A percentile compares a stretch with the other conserved stretches of the same genome.
phyloP scores from a whole-genome alignment of 2,888 invertebrate species.

The Lasioglossum malachurum region DNA sequence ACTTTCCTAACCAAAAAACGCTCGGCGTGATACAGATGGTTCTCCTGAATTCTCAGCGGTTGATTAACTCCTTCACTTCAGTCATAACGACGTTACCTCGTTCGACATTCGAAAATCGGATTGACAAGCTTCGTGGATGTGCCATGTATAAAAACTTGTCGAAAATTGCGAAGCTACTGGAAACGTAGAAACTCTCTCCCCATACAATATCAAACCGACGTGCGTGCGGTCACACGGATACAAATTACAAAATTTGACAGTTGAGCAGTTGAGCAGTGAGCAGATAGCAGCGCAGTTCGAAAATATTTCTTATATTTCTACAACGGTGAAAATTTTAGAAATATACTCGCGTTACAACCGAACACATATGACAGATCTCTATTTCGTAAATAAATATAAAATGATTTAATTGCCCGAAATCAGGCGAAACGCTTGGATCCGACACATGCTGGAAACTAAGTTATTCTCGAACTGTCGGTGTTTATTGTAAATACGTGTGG shows the following conservation, averaged over 20 bases:
- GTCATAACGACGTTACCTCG: conserved; percentile 14
- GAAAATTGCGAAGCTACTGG: not conserved
- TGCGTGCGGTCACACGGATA: not conserved
- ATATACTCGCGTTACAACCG: not conserved
- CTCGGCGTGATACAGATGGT: not conserved
- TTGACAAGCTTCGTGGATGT: not conserved
- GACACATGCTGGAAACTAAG: conserved; percentile 19
- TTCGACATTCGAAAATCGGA: not conserved
- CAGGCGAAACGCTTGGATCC: not conserved
- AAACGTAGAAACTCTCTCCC: not conserved
- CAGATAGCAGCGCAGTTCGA: conserved; percentile 3
- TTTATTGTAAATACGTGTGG: conserved; percentile 30
- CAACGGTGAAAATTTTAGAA: not conserved
- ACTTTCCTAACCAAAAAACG: conserved; percentile 27
- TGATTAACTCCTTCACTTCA: conserved; percentile 4
- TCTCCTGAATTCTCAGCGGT: not conserved
- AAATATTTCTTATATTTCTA: conserved; percentile 32
- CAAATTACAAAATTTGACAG: conserved; percentile 20
- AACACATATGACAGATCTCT: not conserved
- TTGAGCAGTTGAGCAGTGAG: conserved; percentile 34
- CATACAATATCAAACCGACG: conserved; percentile 12
- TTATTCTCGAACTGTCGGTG: conserved; percentile 40
- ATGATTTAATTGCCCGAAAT: conserved; percentile 38
- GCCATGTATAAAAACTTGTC: conserved; percentile 8
- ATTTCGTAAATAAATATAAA: not conserved